A percentile compares a stretch with the other conserved stretches of the same genome.
phyloP scores from a whole-genome alignment of 2,797 vertebrate species.

The Apogon talboti region DNA sequence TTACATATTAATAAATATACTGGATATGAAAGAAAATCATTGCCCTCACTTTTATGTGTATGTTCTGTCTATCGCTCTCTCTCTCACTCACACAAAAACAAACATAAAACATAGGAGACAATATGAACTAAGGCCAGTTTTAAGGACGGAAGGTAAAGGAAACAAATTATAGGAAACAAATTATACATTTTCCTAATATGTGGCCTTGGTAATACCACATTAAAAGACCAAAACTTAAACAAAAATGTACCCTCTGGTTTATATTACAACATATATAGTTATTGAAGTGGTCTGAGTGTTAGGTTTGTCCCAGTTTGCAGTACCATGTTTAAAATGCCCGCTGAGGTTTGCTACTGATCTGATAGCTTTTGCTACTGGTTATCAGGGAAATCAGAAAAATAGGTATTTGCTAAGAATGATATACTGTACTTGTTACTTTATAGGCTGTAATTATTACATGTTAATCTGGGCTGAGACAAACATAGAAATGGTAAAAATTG shows the following conservation, averaged over 20 bases:
- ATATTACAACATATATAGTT: slow-evolving; percentile 10
- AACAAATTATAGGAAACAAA: slow-evolving; percentile 43
- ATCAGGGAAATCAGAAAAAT: slow-evolving; percentile 56
- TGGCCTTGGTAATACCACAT: slow-evolving; percentile 32
- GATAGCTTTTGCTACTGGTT: slow-evolving; percentile 49
- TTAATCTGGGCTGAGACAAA: slow-evolving; percentile 40
- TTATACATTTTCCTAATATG: slow-evolving; percentile 48
- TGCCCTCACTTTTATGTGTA: slow-evolving; percentile 32
- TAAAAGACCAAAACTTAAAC: slow-evolving; percentile 19
- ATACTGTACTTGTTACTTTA: slow-evolving; percentile 13
- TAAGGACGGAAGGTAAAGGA: slow-evolving; percentile 66
- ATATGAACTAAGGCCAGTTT: slow-evolving; percentile 83
- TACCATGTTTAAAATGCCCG: slow-evolving; percentile 47
- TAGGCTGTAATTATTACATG: slow-evolving; percentile 17
- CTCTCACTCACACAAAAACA: slow-evolving; percentile 33
- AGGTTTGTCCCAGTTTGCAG: slow-evolving; percentile 27
- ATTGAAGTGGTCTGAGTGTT: slow-evolving; percentile 26
- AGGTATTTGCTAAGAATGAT: slow-evolving; percentile 55
- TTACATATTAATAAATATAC: slow-evolving; percentile 49
- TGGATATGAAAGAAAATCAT: slow-evolving; percentile 42
- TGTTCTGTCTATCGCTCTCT: slow-evolving; percentile 18
- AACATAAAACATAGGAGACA: slow-evolving; percentile 59
- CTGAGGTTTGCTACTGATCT: slow-evolving; percentile 57
- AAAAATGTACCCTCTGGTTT: slow-evolving; percentile 16
- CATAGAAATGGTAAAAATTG: slow-evolving; percentile 49